Percentiles rank a stretch among this genome's conserved stretches.
These are phyloP conservation scores for Neopipo cinnamomea DNA, from an alignment of 2,113 vertebrate species.

Conservation along the genomic window DNA sequence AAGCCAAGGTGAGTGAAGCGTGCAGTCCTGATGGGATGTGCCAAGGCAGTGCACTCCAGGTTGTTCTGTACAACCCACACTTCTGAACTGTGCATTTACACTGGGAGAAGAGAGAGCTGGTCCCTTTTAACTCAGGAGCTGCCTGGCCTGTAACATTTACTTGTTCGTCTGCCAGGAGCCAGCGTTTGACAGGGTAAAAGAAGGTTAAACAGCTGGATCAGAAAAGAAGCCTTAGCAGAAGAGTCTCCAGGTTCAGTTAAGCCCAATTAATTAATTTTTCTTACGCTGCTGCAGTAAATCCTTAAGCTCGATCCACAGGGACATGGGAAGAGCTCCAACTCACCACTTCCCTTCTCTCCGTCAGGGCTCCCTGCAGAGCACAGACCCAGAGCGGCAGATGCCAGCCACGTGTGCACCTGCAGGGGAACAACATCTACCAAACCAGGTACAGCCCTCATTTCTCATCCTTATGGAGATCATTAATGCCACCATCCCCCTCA, in stretches of 20 bases:
- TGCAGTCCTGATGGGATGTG: neutral
- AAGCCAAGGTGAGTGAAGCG: neutral
- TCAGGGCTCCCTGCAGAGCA: neutral
- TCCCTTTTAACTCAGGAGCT: neutral
- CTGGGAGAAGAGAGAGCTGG: neutral
- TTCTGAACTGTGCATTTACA: fast-evolving
- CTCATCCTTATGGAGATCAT: neutral
- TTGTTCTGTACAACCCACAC: neutral
- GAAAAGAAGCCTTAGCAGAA: neutral
- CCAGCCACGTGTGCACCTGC: neutral
- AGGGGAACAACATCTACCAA: neutral
- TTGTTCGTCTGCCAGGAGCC: neutral
- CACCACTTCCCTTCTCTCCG: neutral
- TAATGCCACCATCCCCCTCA: neutral
- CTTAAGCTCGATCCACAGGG: neutral
- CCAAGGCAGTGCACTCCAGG: neutral
- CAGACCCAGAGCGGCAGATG: neutral
- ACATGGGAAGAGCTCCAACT: neutral
- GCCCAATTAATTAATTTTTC: neutral
- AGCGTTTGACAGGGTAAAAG: neutral
- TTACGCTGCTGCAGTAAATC: neutral
- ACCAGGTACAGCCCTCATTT: neutral
- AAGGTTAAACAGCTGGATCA: neutral
- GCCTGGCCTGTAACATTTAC: neutral
- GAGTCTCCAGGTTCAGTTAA: neutral